Conservation (phyloP, 2,797 vertebrate species). For the Tapera naevia region DNA sequence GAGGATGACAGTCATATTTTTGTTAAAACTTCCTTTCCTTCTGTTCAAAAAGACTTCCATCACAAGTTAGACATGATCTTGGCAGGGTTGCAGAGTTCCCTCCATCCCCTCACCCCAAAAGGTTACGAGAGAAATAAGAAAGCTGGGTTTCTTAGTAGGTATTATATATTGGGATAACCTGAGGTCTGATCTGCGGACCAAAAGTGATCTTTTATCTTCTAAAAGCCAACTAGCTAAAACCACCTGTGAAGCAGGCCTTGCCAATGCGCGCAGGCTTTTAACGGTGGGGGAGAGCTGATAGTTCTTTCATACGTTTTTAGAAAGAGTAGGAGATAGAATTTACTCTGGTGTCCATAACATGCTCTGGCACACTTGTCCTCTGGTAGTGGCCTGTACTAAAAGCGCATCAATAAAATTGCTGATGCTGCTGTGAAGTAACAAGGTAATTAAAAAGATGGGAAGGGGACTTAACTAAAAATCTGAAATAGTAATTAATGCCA, state of each 20-base stretch:
- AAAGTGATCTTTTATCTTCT: background rate
- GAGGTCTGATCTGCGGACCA: background rate
- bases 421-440: slow-evolving; percentile 52
- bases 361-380: slow-evolving; percentile 46
- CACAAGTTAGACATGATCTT: background rate
- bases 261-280: background rate
- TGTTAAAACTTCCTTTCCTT: background rate
- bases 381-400: slow-evolving; percentile 48
- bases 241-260: background rate
- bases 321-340: slow-evolving; percentile 21
- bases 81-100: background rate
- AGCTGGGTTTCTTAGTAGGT: background rate
- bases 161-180: background rate
- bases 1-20: background rate
- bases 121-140: background rate
- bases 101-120: background rate
- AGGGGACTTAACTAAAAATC: slow-evolving; percentile 23
- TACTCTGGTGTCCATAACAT: background rate
- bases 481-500: slow-evolving; percentile 24
- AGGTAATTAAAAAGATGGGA: slow-evolving; percentile 50
- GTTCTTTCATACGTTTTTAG: background rate
- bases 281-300: background rate
- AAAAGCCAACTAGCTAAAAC: background rate
- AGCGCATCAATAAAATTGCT: slow-evolving; percentile 57
- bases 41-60: background rate